Base-by-base conservation (phyloP, 1,140 invertebrate genomes). In the Protaetia brevitarsis region DNA sequence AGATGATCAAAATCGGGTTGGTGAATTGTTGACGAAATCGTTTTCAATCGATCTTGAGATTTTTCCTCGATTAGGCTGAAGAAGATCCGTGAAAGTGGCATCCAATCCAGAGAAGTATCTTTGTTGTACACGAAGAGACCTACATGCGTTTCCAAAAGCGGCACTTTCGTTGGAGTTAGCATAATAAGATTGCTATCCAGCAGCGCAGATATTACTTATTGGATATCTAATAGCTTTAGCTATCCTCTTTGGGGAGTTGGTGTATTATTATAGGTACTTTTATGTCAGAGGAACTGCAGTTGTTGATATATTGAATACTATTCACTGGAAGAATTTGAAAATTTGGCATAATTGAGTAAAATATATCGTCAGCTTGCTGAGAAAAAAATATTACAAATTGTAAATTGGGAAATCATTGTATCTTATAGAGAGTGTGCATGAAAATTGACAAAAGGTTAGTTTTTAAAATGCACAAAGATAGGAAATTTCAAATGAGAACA, bases 1-100 rank as follows among this genome's bases (percentile, higher is more conserved):
- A 88, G 73, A 80, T 86, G 63, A 79, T 88, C 11, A 85, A 84
- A 78, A 82, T 85, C 69, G 83, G 85, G 86, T 87, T 5, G 8
- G 16, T n/a, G 0, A 3, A 2, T 34, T 56, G 19, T 7, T 56
- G 8, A 7, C 27, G 26, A 41, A 6, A 3, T 3, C 16, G 51
- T 64, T 7, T 64, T 23, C 1, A 45, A 7, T 11, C 10, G 19
- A 16, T 8, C 28, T 51, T 10, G 16, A 26, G n/a, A 23, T 28
- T 10, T 11, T 16, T 27, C 16, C 29, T 31, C 8, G 75, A 73
- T 51, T 73, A 86, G 86, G 28, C 80, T 83, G 37, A 79, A 83
- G 69, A 79, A 81, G 65, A 77, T 88, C 10, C 79, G 80, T 67
- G 87, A 89, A 75, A 82, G 80, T 56, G 87, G 87, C 1, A 68